Conservation (phyloP, 2,113 vertebrate genomes). For the Mobula hypostoma region DNA sequence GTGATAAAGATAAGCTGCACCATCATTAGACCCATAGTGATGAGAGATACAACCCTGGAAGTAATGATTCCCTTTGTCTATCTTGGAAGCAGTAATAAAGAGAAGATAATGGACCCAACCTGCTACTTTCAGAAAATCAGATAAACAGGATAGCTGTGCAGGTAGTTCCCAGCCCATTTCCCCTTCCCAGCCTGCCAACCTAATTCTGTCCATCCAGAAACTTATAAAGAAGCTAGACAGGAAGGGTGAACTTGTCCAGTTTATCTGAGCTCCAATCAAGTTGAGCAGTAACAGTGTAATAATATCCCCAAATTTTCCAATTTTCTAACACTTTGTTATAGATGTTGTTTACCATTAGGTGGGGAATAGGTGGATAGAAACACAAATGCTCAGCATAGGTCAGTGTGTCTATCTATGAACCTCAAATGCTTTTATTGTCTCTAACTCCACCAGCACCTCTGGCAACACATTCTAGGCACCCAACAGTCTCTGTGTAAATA, state of each 20-base stretch:
- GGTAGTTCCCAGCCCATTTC: background rate
- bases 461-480: too few species aligned
- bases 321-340: background rate
- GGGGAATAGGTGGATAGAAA: background rate
- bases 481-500: too few species aligned
- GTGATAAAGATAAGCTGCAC: too few species aligned
- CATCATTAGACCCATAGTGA: too few species aligned
- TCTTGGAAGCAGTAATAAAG: background rate
- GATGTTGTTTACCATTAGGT: background rate
- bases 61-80: too few species aligned
- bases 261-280: background rate
- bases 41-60: too few species aligned
- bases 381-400: background rate
- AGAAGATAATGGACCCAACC: background rate
- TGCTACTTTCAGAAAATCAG: background rate
- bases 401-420: too few species aligned
- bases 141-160: background rate
- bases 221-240: background rate
- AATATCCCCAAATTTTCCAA: background rate
- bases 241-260: background rate
- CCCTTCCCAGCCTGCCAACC: background rate
- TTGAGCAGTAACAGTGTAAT: background rate
- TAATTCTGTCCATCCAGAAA: background rate
- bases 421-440: too few species aligned
- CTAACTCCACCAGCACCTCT: too few species aligned